phyloP scores from a whole-genome alignment of 2,113 vertebrate genomes.

The Haplochromis vanheusdeni region DNA sequence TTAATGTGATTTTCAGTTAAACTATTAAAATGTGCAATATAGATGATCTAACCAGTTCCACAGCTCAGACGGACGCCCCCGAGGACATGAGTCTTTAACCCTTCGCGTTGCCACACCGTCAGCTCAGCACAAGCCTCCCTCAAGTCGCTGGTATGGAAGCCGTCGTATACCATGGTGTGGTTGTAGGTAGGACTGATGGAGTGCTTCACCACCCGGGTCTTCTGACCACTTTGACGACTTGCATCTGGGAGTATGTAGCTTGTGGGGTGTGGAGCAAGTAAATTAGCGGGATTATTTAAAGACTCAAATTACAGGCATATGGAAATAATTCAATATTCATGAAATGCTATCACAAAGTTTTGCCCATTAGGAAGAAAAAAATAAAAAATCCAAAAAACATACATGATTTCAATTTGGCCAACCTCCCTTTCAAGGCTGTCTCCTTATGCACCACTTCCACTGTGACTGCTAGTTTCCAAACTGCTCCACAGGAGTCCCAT shows the following conservation, averaged over 20 bases:
- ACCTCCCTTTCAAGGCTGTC: not conserved
- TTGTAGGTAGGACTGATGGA: conserved; percentile 86
- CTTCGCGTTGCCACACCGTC: conserved; percentile 84
- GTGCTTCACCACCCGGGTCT: conserved; percentile 79
- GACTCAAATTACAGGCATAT: not conserved
- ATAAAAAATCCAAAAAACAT: not conserved
- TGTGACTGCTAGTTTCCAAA: not conserved
- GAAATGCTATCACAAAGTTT: not conserved
- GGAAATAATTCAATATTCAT: not conserved
- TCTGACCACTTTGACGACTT: conserved; percentile 83
- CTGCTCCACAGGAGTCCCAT: not conserved
- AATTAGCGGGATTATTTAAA: not conserved
- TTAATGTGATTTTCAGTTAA: not conserved
- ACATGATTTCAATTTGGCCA: not conserved
- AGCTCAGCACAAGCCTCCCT: conserved; percentile 88
- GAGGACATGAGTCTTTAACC: conserved; percentile 72
- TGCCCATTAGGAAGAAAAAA: not conserved
- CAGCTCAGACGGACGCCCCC: conserved; percentile 88
- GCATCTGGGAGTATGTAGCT: conserved; percentile 91
- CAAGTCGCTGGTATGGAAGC: conserved; percentile 83
- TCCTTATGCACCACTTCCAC: not conserved
- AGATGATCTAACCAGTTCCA: conserved; percentile 77
- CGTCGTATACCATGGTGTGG: conserved; percentile 98
- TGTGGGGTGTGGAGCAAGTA: not conserved
- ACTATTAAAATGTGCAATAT: not conserved